phyloP scores from a whole-genome alignment of 2,888 invertebrate species.

The Smittia aterrima region DNA sequence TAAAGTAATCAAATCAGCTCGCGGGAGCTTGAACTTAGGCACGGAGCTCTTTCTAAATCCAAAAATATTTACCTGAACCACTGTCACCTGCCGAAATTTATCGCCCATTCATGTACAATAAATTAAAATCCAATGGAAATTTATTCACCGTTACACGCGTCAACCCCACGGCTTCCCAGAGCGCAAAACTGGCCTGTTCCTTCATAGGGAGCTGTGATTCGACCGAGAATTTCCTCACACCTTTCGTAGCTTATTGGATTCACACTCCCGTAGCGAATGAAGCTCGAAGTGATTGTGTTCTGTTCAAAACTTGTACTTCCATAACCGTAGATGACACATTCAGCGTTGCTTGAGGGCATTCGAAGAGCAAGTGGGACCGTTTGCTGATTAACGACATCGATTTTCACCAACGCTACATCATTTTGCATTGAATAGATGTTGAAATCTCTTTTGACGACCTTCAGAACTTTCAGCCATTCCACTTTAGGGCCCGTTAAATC shows the following conservation, averaged over 20 bases:
- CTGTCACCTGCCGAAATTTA: constrained; percentile 18
- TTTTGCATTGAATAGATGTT: constrained; percentile 5
- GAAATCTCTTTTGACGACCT: background rate
- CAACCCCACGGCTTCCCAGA: background rate
- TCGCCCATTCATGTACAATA: constrained; percentile 2
- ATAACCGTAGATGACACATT: constrained; percentile 16
- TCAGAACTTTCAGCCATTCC: background rate
- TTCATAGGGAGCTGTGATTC: background rate
- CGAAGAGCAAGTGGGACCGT: background rate
- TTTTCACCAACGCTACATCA: background rate
- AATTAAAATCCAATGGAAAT: constrained; percentile 24
- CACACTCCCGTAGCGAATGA: background rate
- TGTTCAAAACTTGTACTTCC: background rate
- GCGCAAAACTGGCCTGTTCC: constrained; percentile 28
- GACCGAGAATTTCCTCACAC: constrained; percentile 17
- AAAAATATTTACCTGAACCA: background rate
- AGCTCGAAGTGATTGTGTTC: background rate
- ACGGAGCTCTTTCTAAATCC: too few species aligned
- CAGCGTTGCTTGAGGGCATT: background rate
- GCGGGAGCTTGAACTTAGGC: too few species aligned
- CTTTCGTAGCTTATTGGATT: background rate
- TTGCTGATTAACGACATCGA: background rate
- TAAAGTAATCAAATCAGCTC: too few species aligned
- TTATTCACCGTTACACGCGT: constrained; percentile 24
- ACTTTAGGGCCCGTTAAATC: background rate